phyloP scores from a whole-genome alignment of 2,113 vertebrate genomes.

The Pterocles orientalis region DNA sequence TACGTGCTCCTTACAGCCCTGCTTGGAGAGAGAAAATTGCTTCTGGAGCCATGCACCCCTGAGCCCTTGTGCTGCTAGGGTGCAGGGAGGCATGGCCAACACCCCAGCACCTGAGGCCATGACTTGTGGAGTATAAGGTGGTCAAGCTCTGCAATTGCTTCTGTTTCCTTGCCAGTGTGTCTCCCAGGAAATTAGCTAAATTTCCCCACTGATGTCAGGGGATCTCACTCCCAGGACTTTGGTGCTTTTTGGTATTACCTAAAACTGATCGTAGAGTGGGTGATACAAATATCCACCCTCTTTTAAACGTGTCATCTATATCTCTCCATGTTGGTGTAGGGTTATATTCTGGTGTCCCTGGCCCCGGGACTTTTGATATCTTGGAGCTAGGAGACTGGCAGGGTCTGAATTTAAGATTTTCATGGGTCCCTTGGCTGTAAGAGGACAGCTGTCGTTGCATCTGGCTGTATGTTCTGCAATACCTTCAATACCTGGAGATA shows the following conservation, averaged over 20 bases:
- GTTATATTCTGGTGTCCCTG: background rate
- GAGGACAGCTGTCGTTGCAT: fast-evolving
- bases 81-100: background rate
- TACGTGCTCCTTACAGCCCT: background rate
- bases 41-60: background rate
- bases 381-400: background rate
- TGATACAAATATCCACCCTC: background rate
- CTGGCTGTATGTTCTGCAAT: background rate
- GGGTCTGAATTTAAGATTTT: background rate
- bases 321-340: background rate
- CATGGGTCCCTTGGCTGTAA: background rate
- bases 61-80: background rate
- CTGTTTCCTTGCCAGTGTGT: background rate
- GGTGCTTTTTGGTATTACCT: background rate
- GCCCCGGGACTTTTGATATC: background rate
- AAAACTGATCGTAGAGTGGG: background rate
- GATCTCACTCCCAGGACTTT: background rate
- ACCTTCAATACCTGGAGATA: background rate
- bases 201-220: no score
- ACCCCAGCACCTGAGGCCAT: background rate
- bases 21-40: background rate
- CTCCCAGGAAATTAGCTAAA: background rate
- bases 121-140: background rate
- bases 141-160: fast-evolving
- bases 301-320: background rate